phyloP scores from a whole-genome alignment of 2,113 vertebrate species.

The Drymodes brunneopygia region DNA sequence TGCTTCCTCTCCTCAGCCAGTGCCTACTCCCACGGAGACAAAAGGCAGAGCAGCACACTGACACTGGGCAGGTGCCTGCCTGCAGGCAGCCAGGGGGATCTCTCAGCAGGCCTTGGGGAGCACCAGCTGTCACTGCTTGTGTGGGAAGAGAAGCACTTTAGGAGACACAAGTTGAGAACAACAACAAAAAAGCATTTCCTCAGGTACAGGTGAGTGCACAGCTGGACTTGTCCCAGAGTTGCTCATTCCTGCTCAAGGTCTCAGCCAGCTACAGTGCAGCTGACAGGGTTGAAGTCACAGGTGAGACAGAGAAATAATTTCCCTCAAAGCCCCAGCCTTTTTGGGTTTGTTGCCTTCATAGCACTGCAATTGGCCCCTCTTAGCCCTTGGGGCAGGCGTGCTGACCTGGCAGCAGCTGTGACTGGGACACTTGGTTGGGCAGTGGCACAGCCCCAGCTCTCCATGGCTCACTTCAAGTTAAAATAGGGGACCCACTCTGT shows the following conservation, averaged over 20 bases:
- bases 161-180: background rate
- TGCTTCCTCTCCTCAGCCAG: background rate
- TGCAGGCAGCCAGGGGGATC: background rate
- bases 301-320: background rate
- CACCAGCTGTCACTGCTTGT: background rate
- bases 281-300: background rate
- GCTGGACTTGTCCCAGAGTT: background rate
- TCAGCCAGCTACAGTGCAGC: background rate
- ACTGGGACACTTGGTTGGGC: rapidly evolving
- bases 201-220: background rate
- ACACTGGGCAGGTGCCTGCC: background rate
- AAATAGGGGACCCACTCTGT: background rate
- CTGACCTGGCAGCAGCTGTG: background rate
- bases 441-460: rapidly evolving
- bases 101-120: background rate
- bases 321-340: rapidly evolving
- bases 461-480: rapidly evolving
- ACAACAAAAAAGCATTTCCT: background rate
- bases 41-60: background rate
- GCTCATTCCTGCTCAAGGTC: background rate
- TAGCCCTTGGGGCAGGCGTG: rapidly evolving
- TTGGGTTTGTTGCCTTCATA: background rate
- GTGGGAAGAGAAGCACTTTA: background rate
- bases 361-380: background rate
- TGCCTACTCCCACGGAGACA: background rate